Base-by-base conservation (phyloP, 2,888 invertebrate species). In the Danaus chrysippus region DNA sequence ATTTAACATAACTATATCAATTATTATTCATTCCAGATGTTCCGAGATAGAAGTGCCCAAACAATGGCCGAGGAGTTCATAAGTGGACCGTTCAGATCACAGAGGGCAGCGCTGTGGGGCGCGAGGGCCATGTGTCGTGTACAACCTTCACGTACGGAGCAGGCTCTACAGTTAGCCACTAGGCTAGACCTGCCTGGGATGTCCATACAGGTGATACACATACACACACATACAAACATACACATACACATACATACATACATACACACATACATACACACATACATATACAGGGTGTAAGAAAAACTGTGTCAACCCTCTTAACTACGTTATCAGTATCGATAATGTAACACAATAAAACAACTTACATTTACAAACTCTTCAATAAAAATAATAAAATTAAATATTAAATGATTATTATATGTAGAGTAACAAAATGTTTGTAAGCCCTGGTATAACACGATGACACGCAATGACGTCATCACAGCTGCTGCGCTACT, bases 51-150 rank as follows among this genome's bases (percentile, higher is more conserved):
- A 62, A 77, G 73, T 8, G 91, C 94, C 69, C 85, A 95, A 59
- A 94, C 96, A 83, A 95, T 93, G 67, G 95, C 94, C 59, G 93
- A 94, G 71, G 92, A 95, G 84, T 96, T 93, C 87, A 90, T 96
- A 71, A 83, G 91, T 86, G 90, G 67, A 69, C 85, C 87, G 70
- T 82, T 84, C 61, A 87, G 92, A 74, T 94, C 95, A 78, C 93
- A 97, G 84, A 92, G 94, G 71, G 95, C 95, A 77, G 93, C 95
- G 79, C 91, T 97, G 74, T 96, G 97, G 92, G 96, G 93, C 58
- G 96, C 96, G 67, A 94, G 95, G 69, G 95, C 97, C 87, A 93
- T 96, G 87, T 94, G 94, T 75, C 93, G 94, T 68, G 87, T 97
- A 72, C 94, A 95, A 80, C 92, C 94, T 42, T 93, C 92, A 70